These are phyloP conservation scores for Melolontha melolontha DNA, from an alignment of 2,888 invertebrate genomes.

Conservation along the genomic window DNA sequence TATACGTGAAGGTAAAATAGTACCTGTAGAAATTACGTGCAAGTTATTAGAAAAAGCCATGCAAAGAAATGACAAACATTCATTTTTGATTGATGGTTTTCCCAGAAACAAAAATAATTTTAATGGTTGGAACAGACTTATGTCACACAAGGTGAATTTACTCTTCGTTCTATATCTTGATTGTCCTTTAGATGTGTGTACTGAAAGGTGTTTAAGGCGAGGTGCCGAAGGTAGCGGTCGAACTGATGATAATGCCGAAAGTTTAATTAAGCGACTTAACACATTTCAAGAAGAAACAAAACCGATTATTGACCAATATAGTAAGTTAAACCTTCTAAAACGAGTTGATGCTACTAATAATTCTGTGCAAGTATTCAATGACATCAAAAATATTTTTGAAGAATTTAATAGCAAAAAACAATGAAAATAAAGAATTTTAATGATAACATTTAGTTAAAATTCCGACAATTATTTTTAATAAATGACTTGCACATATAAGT, in stretches of 20 bases:
- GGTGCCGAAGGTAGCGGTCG: slow-evolving; percentile 93
- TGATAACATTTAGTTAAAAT: neutral
- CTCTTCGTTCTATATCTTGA: slow-evolving; percentile 94
- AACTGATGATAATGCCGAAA: slow-evolving; percentile 93
- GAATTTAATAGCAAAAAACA: neutral
- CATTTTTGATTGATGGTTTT: slow-evolving; percentile 98
- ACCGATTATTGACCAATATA: slow-evolving; percentile 90
- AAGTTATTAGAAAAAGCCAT: slow-evolving; percentile 90
- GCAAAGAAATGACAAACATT: slow-evolving; percentile 73
- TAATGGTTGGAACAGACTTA: slow-evolving; percentile 90
- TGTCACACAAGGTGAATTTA: slow-evolving; percentile 86
- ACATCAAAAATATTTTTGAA: slow-evolving; percentile 58
- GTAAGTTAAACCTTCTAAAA: slow-evolving; percentile 76
- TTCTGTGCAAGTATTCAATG: slow-evolving; percentile 73
- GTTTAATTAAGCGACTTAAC: slow-evolving; percentile 86
- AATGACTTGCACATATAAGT: too few species aligned
- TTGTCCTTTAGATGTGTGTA: slow-evolving; percentile 86
- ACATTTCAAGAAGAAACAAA: slow-evolving; percentile 89
- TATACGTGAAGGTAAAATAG: slow-evolving; percentile 93
- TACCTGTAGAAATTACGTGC: slow-evolving; percentile 98
- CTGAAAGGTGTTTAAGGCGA: slow-evolving; percentile 85
- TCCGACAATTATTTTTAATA: neutral
- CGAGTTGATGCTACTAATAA: slow-evolving; percentile 79
- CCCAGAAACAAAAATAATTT: slow-evolving; percentile 97
- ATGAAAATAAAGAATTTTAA: slow-evolving; percentile 22